Evolutionary conservation across 2,797 vertebrate genomes (phyloP).

Genomic region (Smutsia temminckii): DNA sequence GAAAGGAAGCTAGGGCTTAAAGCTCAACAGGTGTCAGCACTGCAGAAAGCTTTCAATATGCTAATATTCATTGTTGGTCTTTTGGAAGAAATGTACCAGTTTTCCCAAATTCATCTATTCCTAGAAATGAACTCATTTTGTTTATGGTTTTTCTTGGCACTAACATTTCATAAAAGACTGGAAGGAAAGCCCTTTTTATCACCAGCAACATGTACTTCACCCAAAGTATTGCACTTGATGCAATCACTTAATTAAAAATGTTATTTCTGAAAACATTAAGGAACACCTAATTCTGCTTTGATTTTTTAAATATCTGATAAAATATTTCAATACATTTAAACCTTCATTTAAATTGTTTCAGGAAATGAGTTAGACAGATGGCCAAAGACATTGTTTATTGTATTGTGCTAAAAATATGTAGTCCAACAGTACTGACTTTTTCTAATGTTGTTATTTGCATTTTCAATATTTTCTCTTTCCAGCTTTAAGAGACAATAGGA

Average conservation of each 20-base stretch:
- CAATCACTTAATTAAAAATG: slow-evolving; percentile 49
- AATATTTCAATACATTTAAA: slow-evolving; percentile 17
- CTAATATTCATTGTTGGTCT: not conserved
- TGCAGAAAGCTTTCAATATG: not conserved
- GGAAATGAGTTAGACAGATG: not conserved
- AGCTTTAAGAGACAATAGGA: slow-evolving; percentile 97
- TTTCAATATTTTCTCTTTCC: slow-evolving; percentile 64
- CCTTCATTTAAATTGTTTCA: not conserved
- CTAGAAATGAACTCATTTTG: not conserved
- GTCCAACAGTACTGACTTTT: rapidly evolving
- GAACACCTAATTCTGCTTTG: slow-evolving; percentile 1
- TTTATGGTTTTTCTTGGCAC: not conserved
- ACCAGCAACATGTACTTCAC: not conserved
- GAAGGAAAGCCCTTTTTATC: not conserved
- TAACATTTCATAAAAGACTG: not conserved
- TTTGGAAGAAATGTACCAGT: not conserved
- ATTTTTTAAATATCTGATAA: slow-evolving; percentile 20
- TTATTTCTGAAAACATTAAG: slow-evolving; percentile 31
- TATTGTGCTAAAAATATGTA: not conserved
- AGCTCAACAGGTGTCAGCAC: not conserved
- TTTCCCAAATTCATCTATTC: not conserved
- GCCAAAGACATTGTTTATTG: not conserved
- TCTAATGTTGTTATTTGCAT: not conserved
- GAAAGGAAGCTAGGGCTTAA: slow-evolving; percentile 4
- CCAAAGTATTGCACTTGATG: not conserved